Base-by-base conservation (phyloP, 2,888 invertebrate species). In the Drosophila demipolita region DNA sequence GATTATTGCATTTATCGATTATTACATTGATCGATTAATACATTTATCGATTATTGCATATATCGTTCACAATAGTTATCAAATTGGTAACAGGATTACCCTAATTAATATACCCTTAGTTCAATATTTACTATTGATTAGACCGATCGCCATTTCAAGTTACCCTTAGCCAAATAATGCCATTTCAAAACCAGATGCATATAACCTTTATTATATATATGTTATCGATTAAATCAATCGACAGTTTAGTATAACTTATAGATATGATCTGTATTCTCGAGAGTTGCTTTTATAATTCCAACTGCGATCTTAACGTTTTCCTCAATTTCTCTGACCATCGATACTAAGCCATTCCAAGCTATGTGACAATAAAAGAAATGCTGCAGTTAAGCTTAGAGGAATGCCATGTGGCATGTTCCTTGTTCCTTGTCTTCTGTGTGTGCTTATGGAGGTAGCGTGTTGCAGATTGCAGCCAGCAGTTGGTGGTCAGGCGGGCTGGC, bases 331-430 rank as follows among this genome's bases (percentile, higher is more conserved):
- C 11, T 23, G 40, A 11, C 40, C 20, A 32, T 60, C 33, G 40
- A 65, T 50, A 65, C 15, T 38, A 23, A 53, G 53, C 9, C 60
- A 52, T 23, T 38, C 17, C 20, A 45, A 48, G 35, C n/a, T 60
- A 49, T 50, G 49, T 49, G 32, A 23, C 42, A 64, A 35, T 50
- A 15, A 48, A 55, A 66, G 52, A 77, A 74, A 66, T 55, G 68
- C 75, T 53, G 65, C 33, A 23, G 68, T 48, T 54, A 40, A 48
- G 52, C 60, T 50, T 38, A 50, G 50, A 59, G 65, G 40, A 59
- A 66, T 75, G 80, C 58, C 38, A 45, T 63, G 75, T 66, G 80
- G 65, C 57, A 61, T 67, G 83, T 80, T 76, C 69, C 69, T 59
- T 62, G 67, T 78, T 76, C 65, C 75, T 66, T 53, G 60, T 69